Conservation (phyloP, 1,140 invertebrate genomes). For the Anastrepha obliqua region DNA sequence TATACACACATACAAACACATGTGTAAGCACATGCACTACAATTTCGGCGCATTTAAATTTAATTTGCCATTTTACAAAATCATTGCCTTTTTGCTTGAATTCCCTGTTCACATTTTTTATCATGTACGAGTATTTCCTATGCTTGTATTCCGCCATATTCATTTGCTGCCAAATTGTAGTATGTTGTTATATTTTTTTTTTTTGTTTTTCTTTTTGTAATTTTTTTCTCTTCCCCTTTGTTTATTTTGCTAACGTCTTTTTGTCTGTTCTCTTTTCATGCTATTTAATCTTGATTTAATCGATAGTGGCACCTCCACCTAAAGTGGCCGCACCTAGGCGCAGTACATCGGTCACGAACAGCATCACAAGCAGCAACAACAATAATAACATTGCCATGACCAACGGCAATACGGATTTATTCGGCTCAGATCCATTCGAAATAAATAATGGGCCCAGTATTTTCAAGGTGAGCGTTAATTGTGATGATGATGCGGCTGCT, state of each 20-base stretch:
- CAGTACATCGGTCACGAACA: slow-evolving; percentile 63
- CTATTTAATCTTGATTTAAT: slow-evolving; percentile 58
- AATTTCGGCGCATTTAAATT: neutral
- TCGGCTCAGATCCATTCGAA: slow-evolving; percentile 81
- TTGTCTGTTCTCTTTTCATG: slow-evolving; percentile 9
- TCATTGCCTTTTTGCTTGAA: too few relatives aligned
- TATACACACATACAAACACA: neutral
- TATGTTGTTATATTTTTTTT: neutral
- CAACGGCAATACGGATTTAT: slow-evolving; percentile 79
- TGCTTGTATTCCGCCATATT: slow-evolving; percentile 20
- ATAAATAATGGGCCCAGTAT: slow-evolving; percentile 71
- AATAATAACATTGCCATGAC: slow-evolving; percentile 73
- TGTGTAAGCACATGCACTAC: neutral
- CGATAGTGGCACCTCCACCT: slow-evolving; percentile 85
- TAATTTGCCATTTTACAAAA: too few relatives aligned
- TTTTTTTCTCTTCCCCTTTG: neutral
- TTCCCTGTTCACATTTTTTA: too few relatives aligned
- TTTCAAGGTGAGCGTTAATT: slow-evolving; percentile 66
- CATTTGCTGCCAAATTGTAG: too few relatives aligned
- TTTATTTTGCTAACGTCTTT: slow-evolving; percentile 1
- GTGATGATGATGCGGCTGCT: slow-evolving; percentile 21
- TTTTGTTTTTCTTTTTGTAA: slow-evolving; percentile 10
- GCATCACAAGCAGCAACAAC: slow-evolving; percentile 59
- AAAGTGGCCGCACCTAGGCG: slow-evolving; percentile 78
- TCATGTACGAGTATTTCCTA: neutral